phyloP scores from a whole-genome alignment of 2,888 invertebrate species.

The Lasioglossum oenotherae region DNA sequence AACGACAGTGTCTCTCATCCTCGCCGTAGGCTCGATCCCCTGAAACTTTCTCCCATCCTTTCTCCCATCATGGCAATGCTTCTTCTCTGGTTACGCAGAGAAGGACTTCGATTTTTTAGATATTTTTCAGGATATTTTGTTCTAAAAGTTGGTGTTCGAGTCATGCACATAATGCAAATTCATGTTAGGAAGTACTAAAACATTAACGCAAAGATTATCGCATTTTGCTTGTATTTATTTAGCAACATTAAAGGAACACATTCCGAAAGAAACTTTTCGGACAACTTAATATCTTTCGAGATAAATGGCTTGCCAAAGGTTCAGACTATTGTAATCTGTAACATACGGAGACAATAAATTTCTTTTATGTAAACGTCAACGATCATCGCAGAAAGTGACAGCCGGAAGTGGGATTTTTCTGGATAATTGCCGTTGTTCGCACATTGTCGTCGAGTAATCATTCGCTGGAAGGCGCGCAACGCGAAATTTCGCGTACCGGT shows the following conservation, averaged over 20 bases:
- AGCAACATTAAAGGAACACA: too few species aligned
- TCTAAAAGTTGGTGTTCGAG: too few species aligned
- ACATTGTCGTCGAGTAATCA: conserved; percentile 8
- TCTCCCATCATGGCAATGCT: background rate
- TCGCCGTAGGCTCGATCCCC: background rate
- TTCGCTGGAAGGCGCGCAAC: conserved; percentile 1
- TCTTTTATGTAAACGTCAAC: background rate
- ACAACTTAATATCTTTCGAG: background rate
- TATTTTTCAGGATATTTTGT: background rate
- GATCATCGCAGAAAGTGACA: too few species aligned
- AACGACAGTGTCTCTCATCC: conserved; percentile 68
- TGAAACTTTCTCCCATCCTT: background rate
- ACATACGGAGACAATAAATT: background rate
- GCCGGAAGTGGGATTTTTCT: too few species aligned
- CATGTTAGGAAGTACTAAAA: too few species aligned
- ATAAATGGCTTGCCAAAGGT: too few species aligned
- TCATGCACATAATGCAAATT: too few species aligned
- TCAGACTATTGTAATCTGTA: background rate
- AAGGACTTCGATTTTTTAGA: background rate
- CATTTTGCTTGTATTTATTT: too few species aligned
- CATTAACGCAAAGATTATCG: too few species aligned
- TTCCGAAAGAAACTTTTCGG: too few species aligned
- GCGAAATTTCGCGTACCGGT: conserved; percentile 41
- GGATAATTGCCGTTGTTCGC: too few species aligned
- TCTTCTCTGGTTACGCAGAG: background rate